Conservation (phyloP, 2,888 invertebrate species). For the Lepidocyrtinus sp. region DNA sequence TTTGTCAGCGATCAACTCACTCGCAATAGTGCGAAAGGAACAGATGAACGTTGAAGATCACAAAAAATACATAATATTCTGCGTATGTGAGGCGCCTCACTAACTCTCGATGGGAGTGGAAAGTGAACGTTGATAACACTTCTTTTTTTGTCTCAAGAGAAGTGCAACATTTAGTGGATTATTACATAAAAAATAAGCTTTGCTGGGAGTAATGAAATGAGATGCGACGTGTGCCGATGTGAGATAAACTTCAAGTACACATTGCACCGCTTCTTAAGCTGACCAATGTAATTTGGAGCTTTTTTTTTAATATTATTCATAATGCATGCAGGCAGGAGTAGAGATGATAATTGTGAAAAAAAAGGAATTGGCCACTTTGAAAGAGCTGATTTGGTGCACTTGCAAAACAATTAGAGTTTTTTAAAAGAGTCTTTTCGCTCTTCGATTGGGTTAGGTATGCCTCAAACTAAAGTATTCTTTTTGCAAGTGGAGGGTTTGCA, state of each 20-base stretch:
- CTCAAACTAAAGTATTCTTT: too few species aligned
- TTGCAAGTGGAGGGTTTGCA: too few species aligned
- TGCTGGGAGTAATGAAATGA: constrained; percentile 12
- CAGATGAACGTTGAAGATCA: neutral
- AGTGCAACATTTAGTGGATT: neutral
- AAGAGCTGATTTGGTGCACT: neutral
- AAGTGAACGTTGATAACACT: constrained; percentile 16
- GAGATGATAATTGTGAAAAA: too few species aligned
- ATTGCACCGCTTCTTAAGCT: neutral
- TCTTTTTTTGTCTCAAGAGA: neutral
- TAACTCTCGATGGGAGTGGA: neutral
- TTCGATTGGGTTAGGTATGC: too few species aligned
- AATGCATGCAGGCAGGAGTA: too few species aligned
- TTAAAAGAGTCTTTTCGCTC: too few species aligned
- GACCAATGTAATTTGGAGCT: neutral
- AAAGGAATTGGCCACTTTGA: neutral
- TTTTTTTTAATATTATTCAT: neutral
- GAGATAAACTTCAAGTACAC: neutral
- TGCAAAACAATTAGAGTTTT: neutral
- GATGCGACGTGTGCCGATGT: constrained; percentile 21
- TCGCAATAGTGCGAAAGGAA: neutral
- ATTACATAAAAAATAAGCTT: constrained; percentile 3
- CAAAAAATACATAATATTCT: neutral
- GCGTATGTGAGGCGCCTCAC: neutral
- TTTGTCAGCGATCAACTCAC: constrained; percentile 9